These are phyloP conservation scores for Limnephilus rhombicus DNA, from an alignment of 2,888 invertebrate genomes.

Conservation along the genomic window DNA sequence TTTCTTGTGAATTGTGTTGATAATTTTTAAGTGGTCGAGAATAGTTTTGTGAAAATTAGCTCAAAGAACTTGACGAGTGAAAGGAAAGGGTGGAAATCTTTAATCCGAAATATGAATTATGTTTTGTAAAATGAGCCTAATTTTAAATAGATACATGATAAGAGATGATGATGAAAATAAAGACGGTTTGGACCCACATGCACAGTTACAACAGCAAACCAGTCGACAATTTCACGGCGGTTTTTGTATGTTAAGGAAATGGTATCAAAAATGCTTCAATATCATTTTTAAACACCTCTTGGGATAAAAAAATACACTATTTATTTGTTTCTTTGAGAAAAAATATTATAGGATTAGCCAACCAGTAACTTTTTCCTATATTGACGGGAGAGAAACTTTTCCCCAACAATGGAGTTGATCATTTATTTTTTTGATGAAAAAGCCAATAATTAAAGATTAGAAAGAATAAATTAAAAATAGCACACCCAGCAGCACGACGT, in stretches of 20 bases:
- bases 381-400: neutral
- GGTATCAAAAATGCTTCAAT: neutral
- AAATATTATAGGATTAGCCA: neutral
- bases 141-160: neutral
- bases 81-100: neutral
- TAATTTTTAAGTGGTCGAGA: neutral
- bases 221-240: conserved; percentile 39
- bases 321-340: neutral
- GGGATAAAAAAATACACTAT: neutral
- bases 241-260: neutral
- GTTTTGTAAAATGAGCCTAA: neutral
- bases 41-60: neutral
- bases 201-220: conserved; percentile 44
- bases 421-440: neutral
- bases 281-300: neutral
- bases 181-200: conserved; percentile 28
- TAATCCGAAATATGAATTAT: neutral
- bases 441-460: neutral
- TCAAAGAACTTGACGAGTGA: neutral
- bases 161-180: conserved; percentile 27
- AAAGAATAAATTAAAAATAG: conserved; percentile 55
- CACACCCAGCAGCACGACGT: conserved; percentile 61
- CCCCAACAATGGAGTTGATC: neutral
- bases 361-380: neutral
- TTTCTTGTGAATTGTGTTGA: neutral